Conservation (phyloP, 2,113 vertebrate genomes). For the Grammomys dolichurus region DNA sequence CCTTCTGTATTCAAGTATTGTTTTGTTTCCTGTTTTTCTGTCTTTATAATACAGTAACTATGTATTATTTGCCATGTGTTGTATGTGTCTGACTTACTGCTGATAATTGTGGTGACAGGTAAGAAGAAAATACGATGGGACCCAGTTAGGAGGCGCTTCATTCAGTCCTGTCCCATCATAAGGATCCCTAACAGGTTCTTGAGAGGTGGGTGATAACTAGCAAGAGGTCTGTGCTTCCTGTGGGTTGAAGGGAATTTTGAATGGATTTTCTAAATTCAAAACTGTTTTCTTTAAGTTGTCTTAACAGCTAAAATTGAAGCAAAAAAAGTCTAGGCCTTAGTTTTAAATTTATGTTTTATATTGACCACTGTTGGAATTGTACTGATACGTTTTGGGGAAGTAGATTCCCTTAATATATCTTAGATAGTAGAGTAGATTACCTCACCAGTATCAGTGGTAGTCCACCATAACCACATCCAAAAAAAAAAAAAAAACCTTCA, state of each 20-base stretch:
- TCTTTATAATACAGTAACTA: conserved; percentile 80
- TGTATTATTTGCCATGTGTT: conserved; percentile 83
- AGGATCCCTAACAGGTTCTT: conserved; percentile 92
- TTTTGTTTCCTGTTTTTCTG: conserved; percentile 84
- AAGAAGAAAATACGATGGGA: conserved; percentile 91
- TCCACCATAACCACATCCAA: conserved; percentile 20
- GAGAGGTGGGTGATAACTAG: conserved; percentile 89
- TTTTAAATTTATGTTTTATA: conserved; percentile 63
- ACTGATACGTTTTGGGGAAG: conserved; percentile 37
- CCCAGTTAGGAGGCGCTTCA: conserved; percentile 90
- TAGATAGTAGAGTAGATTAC: conserved; percentile 59
- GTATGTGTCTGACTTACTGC: conserved; percentile 87
- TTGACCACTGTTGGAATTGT: conserved; percentile 58
- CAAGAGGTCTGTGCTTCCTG: conserved; percentile 75
- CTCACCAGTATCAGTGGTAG: conserved; percentile 20
- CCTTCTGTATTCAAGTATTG: conserved; percentile 82
- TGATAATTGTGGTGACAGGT: conserved; percentile 89
- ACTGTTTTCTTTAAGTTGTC: conserved; percentile 66
- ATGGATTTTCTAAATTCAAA: conserved; percentile 76
- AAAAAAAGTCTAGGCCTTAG: conserved; percentile 62
- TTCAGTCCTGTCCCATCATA: conserved; percentile 90
- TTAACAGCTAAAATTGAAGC: conserved; percentile 64
- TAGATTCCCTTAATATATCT: conserved; percentile 61
- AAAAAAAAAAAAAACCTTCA: not conserved
- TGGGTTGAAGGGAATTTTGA: conserved; percentile 75